Percentiles rank a stretch among this genome's conserved stretches.
These are phyloP conservation scores for Calliopum simillimum DNA, from an alignment of 2,888 invertebrate genomes.

Conservation along the genomic window DNA sequence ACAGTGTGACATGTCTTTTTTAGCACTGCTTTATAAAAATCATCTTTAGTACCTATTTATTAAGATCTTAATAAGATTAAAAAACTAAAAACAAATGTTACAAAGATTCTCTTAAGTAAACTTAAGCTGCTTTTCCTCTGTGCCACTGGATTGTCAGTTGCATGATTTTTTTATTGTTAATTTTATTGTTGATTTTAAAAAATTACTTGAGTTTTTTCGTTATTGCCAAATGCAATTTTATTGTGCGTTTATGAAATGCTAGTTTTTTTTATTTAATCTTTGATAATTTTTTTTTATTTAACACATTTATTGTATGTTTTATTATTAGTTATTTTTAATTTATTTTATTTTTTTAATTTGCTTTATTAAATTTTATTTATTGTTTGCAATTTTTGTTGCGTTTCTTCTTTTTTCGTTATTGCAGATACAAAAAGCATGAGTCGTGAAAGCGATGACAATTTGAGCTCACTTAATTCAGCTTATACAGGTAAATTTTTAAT, in stretches of 20 bases:
- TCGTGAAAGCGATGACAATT: constrained; percentile 66
- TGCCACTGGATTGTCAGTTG: too few relatives aligned
- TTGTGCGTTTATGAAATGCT: not conserved
- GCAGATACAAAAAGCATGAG: constrained; percentile 63
- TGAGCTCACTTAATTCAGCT: constrained; percentile 63
- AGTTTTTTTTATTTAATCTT: constrained; percentile 10
- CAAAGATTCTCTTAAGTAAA: too few relatives aligned
- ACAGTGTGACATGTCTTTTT: too few relatives aligned
- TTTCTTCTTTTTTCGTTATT: constrained; percentile 52
- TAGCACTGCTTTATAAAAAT: too few relatives aligned
- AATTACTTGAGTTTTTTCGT: too few relatives aligned
- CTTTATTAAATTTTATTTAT: constrained; percentile 14
- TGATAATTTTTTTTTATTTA: constrained; percentile 6
- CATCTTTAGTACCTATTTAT: too few relatives aligned
- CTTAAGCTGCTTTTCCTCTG: too few relatives aligned
- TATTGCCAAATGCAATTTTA: too few relatives aligned
- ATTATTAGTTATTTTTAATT: constrained; percentile 33
- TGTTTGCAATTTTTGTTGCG: constrained; percentile 40
- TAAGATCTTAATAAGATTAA: too few relatives aligned
- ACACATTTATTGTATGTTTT: not conserved
- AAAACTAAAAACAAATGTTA: too few relatives aligned
- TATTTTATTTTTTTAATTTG: constrained; percentile 2
- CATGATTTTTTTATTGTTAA: too few relatives aligned
- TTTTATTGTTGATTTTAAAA: too few relatives aligned
- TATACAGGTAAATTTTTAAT: constrained; percentile 58